Percentiles rank a stretch among this genome's conserved stretches.
Conservation (phyloP, 2,888 invertebrate species). For the Bugulina stolonifera region DNA sequence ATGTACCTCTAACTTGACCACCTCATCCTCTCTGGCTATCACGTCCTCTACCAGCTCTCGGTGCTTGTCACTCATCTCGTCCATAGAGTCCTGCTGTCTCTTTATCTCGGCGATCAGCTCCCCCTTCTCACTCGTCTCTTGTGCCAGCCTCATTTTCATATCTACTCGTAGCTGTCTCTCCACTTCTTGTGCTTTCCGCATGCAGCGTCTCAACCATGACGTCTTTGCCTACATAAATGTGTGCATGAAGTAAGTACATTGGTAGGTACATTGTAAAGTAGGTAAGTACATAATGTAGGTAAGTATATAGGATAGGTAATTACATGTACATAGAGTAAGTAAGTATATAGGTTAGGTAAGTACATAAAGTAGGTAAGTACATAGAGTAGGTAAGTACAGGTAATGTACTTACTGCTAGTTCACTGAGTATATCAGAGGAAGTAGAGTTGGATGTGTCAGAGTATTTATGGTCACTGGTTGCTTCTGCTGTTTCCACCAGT, state of each 20-base stretch:
- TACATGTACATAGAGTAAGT: too few species aligned
- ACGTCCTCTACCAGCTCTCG: neutral
- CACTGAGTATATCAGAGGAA: neutral
- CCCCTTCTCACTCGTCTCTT: conserved; percentile 11
- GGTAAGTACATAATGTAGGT: too few species aligned
- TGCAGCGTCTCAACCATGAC: conserved; percentile 6
- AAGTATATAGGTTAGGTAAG: too few species aligned
- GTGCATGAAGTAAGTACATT: too few species aligned
- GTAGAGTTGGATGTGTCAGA: neutral
- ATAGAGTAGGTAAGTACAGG: too few species aligned
- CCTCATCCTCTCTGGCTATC: conserved; percentile 13
- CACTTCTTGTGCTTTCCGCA: neutral
- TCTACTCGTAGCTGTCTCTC: conserved; percentile 5
- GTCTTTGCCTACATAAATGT: neutral
- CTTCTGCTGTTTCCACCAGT: conserved; percentile 24
- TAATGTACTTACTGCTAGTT: neutral
- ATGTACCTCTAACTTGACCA: conserved; percentile 21
- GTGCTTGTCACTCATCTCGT: conserved; percentile 20
- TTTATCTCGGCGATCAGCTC: conserved; percentile 11
- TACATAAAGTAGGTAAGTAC: too few species aligned
- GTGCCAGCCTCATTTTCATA: conserved; percentile 13
- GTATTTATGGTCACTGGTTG: neutral
- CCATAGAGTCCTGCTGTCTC: conserved; percentile 13
- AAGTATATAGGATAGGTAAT: too few species aligned
- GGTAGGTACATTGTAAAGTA: too few species aligned